These are phyloP conservation scores for Gnathonemus longibarbis DNA, from an alignment of 2,113 vertebrate species.

Conservation along the genomic window DNA sequence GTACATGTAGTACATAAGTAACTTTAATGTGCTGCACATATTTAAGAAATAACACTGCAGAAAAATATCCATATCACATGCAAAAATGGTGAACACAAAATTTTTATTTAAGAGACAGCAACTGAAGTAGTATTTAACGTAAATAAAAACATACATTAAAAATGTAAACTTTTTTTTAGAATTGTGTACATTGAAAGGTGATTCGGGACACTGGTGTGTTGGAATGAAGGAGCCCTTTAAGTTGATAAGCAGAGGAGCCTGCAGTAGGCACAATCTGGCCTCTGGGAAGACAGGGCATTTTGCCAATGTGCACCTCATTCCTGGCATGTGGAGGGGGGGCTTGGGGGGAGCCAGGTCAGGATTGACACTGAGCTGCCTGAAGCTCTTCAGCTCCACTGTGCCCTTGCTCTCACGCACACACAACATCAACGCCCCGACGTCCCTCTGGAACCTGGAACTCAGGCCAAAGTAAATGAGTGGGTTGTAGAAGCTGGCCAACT, in stretches of 20 bases:
- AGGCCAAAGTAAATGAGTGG: slow-evolving; percentile 79
- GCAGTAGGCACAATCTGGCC: slow-evolving; percentile 43
- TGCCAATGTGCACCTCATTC: slow-evolving; percentile 38
- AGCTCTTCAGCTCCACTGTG: slow-evolving; percentile 58
- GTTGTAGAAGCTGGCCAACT: slow-evolving; percentile 78
- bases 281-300: slow-evolving; percentile 26
- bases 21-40: not conserved
- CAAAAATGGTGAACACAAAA: not conserved
- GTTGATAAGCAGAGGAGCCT: slow-evolving; percentile 47
- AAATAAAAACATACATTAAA: not conserved
- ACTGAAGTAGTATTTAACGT: not conserved
- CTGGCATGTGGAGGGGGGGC: not conserved
- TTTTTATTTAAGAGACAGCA: too few species aligned
- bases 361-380: slow-evolving; percentile 54
- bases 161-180: slow-evolving; percentile 34
- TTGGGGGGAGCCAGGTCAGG: not conserved
- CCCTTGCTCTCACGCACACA: slow-evolving; percentile 56
- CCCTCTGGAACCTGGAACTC: slow-evolving; percentile 72
- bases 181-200: slow-evolving; percentile 62
- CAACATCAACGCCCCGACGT: slow-evolving; percentile 54
- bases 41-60: not conserved
- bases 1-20: not conserved
- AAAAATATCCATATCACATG: not conserved
- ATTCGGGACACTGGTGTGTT: slow-evolving; percentile 41
- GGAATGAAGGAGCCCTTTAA: slow-evolving; percentile 50